Evolutionary conservation across 2,888 invertebrate species (phyloP), one percentile per base, ranked within the genome.

Genomic region (Rhaphigaster nebulosa): DNA sequence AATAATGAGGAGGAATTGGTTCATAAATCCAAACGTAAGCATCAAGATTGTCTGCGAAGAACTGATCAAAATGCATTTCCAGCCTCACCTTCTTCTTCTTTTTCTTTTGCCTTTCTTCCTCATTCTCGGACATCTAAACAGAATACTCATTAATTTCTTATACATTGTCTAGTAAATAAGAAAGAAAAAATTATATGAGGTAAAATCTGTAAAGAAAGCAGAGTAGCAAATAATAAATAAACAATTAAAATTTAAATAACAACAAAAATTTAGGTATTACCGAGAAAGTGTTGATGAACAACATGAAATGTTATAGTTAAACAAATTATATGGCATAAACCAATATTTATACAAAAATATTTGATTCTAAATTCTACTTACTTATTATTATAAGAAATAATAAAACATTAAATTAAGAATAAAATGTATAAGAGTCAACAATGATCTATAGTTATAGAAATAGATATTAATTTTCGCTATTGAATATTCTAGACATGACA

Each of bases 21-120:
- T 99, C 99, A 94, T 98, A 99, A 92, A 99, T 97, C 99, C 99
- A 99, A 45, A 99, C 99, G 94, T 98, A 99, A 0, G 99, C 99
- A 94, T 99, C 99, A 65, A 97, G 95, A 34, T 97, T 97, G 94
- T 99, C 99, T 6, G 98, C 96, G 94, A 99, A 99, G 92, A 97
- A 94, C 94, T 99, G 99, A 92, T 98, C 97, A 93, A 98, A 96
- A 94, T 99, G 99, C 98, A 99, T 99, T 94, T 99, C 98, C n/a
- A 99, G 95, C 84, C 98, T 97, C 90, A 99, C 97, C 95, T 98
- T 98, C 93, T 97, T 96, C 94, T 98, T 97, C 93, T 92, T 92
- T 95, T 93, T 96, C 95, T 93, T 95, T 93, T 92, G 90, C 20
- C 92, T 91, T 29, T 92, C 92, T 60, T 91, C 93, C 45, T 92